Conservation (phyloP, 2,113 vertebrate genomes). For the Ursus arctos region DNA sequence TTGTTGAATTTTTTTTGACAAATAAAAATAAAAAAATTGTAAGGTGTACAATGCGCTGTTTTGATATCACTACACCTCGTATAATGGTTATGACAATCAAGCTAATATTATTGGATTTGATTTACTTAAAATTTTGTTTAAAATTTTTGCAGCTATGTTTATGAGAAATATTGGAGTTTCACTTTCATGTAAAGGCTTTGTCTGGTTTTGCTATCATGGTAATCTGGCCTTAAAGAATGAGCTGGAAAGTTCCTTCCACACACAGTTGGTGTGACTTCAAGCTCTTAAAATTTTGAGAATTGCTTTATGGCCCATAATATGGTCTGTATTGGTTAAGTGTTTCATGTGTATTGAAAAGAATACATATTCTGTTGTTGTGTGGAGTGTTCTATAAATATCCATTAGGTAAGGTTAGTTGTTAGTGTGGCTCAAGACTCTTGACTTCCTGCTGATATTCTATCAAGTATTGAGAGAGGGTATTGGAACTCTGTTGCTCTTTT, state of each 20-base stretch:
- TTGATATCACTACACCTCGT: not conserved
- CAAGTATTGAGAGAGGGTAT: not conserved
- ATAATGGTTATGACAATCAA: not conserved
- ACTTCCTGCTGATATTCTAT: not conserved
- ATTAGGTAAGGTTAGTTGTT: not conserved
- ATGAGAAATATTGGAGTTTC: not conserved
- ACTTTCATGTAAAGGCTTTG: not conserved
- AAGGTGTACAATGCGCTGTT: not conserved
- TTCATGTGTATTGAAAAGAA: not conserved
- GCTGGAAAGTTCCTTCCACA: not conserved
- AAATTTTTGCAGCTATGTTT: not conserved
- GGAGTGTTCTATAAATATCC: not conserved
- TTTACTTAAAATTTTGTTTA: constrained; percentile 6
- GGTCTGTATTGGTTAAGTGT: not conserved
- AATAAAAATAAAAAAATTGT: not conserved
- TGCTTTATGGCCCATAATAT: not conserved
- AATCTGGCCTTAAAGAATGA: not conserved
- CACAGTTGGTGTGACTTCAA: not conserved
- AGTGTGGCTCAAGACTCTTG: not conserved
- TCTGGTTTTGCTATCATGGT: not conserved
- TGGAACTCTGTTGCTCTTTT: not conserved
- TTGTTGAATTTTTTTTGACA: not conserved
- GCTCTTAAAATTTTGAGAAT: not conserved
- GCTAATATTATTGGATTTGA: not conserved
- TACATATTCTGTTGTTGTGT: not conserved